Conservation (phyloP, 2,888 invertebrate species). For the Nemotelus nigrinus region DNA sequence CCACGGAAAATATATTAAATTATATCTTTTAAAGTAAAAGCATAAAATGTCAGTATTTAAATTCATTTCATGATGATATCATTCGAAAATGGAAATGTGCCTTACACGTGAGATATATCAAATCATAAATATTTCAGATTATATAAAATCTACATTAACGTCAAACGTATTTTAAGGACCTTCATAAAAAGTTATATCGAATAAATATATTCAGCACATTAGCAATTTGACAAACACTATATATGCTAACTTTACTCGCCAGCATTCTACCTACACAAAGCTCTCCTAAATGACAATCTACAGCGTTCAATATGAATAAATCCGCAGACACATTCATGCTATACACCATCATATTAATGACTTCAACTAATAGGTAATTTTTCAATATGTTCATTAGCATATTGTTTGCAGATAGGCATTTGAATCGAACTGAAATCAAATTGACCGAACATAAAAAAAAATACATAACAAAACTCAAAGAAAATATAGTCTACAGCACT, state of each 20-base stretch:
- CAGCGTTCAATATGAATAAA: not conserved
- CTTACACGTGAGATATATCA: no score
- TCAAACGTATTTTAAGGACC: slow-evolving; percentile 2
- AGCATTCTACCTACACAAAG: not conserved
- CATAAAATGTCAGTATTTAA: no score
- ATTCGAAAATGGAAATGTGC: no score
- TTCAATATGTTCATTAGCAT: slow-evolving; percentile 43
- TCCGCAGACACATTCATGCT: not conserved
- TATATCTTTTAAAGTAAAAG: no score
- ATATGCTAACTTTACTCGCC: not conserved
- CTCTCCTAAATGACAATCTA: not conserved
- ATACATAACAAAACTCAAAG: not conserved
- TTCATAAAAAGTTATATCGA: slow-evolving; percentile 23
- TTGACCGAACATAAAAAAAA: slow-evolving; percentile 1
- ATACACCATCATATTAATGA: slow-evolving; percentile 2
- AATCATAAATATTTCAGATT: no score
- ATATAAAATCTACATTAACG: not conserved
- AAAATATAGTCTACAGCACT: not conserved
- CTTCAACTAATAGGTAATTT: slow-evolving; percentile 16
- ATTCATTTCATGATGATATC: no score
- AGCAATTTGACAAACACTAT: not conserved
- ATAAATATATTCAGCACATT: slow-evolving; percentile 24
- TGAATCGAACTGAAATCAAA: slow-evolving; percentile 18
- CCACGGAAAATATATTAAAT: no score
- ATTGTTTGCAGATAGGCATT: slow-evolving; percentile 40